Evolutionary conservation across 2,888 invertebrate species (phyloP).

Genomic region (Schrankia costaestrigalis): DNA sequence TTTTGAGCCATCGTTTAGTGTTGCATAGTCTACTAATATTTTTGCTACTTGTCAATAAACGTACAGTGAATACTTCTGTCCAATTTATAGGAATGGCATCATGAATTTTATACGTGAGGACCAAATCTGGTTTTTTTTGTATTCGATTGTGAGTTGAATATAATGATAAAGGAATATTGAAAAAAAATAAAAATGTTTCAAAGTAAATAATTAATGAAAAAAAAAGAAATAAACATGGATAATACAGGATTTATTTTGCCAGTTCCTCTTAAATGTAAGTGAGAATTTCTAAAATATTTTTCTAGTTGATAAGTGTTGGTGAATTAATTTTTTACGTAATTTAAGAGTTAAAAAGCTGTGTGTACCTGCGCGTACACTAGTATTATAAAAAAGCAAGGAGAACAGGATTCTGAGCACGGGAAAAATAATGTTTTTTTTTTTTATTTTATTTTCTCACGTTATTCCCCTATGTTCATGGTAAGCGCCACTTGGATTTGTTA

Average conservation of each 20-base stretch:
- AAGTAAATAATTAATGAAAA: slow-evolving; percentile 21
- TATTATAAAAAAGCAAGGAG: no score
- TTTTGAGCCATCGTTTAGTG: slow-evolving; percentile 72
- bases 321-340: slow-evolving; percentile 69
- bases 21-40: slow-evolving; percentile 74
- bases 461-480: slow-evolving; percentile 38
- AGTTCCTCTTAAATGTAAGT: slow-evolving; percentile 80
- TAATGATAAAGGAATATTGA: slow-evolving; percentile 21
- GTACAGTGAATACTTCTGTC: slow-evolving; percentile 63
- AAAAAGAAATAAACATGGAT: slow-evolving; percentile 33
- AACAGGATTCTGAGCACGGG: slow-evolving; percentile 34
- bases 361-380: slow-evolving; percentile 64
- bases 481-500: slow-evolving; percentile 53
- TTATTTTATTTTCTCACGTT: slow-evolving; percentile 35
- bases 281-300: slow-evolving; percentile 80
- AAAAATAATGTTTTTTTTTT: slow-evolving; percentile 29
- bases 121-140: slow-evolving; percentile 66
- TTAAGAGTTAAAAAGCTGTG: slow-evolving; percentile 51
- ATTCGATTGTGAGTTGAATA: slow-evolving; percentile 53
- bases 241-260: slow-evolving; percentile 79
- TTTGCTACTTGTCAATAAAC: slow-evolving; percentile 70
- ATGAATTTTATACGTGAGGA: slow-evolving; percentile 71
- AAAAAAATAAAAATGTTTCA: slow-evolving; percentile 15
- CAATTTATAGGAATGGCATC: slow-evolving; percentile 74
- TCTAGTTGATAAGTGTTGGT: slow-evolving; percentile 75